Conservation (phyloP, 2,888 invertebrate genomes). For the Acanthacorydalis orientalis region DNA sequence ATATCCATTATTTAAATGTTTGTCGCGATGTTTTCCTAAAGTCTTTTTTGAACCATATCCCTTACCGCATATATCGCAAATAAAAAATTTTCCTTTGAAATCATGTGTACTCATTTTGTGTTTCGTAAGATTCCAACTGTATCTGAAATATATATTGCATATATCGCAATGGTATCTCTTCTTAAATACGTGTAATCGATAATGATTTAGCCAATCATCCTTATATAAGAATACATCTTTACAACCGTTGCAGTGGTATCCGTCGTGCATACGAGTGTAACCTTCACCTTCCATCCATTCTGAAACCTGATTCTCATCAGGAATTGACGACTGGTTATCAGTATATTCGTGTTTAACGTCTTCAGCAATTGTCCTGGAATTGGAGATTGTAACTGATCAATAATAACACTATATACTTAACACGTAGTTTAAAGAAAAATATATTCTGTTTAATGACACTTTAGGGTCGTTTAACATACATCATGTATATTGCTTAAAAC, state of each 20-base stretch:
- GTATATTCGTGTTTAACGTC: neutral
- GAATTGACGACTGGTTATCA: neutral
- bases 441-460: no score
- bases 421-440: no score
- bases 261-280: neutral
- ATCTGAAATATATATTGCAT: slow-evolving; percentile 14
- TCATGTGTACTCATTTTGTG: slow-evolving; percentile 10
- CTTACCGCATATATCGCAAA: slow-evolving; percentile 2
- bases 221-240: slow-evolving; percentile 4
- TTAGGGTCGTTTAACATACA: no score
- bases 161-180: slow-evolving; percentile 14
- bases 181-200: slow-evolving; percentile 8
- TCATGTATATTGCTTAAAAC: no score
- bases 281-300: neutral
- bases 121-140: slow-evolving; percentile 14
- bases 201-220: slow-evolving; percentile 1
- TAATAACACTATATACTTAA: neutral
- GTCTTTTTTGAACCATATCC: slow-evolving; percentile 3
- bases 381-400: slow-evolving; percentile 1
- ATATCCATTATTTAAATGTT: neutral
- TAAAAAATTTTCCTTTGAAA: neutral
- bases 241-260: slow-evolving; percentile 5
- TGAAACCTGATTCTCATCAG: no score
- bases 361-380: slow-evolving; percentile 1
- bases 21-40: neutral